Evolutionary conservation across 2,797 vertebrate species (phyloP).

Genomic region (Carcharodon carcharias): DNA sequence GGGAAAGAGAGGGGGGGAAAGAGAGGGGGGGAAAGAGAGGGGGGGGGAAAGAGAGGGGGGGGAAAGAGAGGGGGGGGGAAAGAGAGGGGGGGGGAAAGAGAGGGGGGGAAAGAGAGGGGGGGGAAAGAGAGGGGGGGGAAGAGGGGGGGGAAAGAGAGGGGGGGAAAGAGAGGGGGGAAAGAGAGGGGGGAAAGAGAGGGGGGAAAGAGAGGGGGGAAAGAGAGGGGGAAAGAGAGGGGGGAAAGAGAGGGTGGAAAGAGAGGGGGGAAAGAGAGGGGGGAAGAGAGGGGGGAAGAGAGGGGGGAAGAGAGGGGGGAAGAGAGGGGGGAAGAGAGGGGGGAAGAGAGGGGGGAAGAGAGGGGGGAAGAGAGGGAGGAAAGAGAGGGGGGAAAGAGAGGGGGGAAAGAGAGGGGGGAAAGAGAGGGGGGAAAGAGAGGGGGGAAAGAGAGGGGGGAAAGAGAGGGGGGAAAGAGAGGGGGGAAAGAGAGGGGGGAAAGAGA

Average conservation of each 20-base stretch:
- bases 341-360: no score
- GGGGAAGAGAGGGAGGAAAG: no score
- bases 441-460: no score
- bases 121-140: no score
- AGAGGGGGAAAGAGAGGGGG: neutral
- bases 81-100: neutral
- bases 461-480: neutral
- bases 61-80: neutral
- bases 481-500: no score
- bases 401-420: no score
- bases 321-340: no score
- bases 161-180: no score
- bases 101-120: neutral
- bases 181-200: neutral
- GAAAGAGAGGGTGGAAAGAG: neutral
- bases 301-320: no score
- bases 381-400: no score
- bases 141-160: no score
- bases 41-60: neutral
- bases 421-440: no score
- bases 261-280: fast-evolving
- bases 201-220: fast-evolving
- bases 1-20: neutral
- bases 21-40: fast-evolving
- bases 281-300: neutral